These are phyloP conservation scores for Lepus timidus DNA, from an alignment of 2,113 vertebrate species.

Conservation along the genomic window DNA sequence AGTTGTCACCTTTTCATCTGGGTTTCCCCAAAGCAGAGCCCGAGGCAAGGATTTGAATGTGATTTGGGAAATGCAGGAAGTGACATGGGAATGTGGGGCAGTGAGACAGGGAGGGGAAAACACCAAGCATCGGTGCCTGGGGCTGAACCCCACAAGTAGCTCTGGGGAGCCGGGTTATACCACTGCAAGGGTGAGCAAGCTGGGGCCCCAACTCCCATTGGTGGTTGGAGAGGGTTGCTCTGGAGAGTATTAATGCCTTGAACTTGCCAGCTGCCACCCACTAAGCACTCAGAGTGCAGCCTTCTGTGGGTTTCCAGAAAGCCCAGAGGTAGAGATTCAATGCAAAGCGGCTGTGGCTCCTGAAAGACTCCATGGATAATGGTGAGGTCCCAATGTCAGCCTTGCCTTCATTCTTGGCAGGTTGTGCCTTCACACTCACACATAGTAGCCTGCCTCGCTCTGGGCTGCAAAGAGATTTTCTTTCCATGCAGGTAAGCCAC, in stretches of 20 bases:
- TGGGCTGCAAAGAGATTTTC: not conserved
- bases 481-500: not conserved
- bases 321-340: not conserved
- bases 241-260: not conserved
- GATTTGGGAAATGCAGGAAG: not conserved
- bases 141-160: not conserved
- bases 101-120: not conserved
- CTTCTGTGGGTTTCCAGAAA: not conserved
- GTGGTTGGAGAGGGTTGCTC: not conserved
- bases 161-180: not conserved
- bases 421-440: not conserved
- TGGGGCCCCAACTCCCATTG: not conserved
- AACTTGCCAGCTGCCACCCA: not conserved
- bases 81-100: not conserved
- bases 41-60: not conserved
- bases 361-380: not conserved
- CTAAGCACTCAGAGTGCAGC: not conserved
- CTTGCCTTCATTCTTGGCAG: not conserved
- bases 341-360: not conserved
- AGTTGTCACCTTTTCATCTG: slow-evolving; percentile 6
- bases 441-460: not conserved
- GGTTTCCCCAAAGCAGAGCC: not conserved
- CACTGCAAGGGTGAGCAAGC: fast-evolving
- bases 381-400: no score
- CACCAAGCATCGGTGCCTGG: no score